These are phyloP conservation scores for Orius insidiosus DNA, from an alignment of 1,140 invertebrate genomes.

Conservation along the genomic window DNA sequence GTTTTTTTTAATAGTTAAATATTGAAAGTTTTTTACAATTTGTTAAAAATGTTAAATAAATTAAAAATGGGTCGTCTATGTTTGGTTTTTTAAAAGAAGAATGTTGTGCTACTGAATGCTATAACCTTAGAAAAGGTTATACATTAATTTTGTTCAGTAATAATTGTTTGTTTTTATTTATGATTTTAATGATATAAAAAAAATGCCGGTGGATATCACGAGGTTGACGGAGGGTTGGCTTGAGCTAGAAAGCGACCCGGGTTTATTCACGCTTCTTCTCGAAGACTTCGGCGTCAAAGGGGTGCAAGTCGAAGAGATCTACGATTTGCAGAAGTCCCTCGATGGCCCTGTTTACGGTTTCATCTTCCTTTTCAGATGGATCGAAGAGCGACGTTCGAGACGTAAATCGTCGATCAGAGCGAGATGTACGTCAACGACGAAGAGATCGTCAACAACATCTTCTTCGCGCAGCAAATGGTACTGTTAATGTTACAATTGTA, in stretches of 20 bases:
- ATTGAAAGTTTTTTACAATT: no score
- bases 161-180: no score
- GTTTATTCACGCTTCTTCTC: slow-evolving; percentile 80
- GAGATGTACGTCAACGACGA: slow-evolving; percentile 88
- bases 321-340: slow-evolving; percentile 86
- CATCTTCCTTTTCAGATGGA: slow-evolving; percentile 94
- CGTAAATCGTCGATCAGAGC: slow-evolving; percentile 85
- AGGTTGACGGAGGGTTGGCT: slow-evolving; percentile 84
- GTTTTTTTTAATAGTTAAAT: no score
- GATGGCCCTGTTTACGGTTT: slow-evolving; percentile 90
- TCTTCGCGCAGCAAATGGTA: slow-evolving; percentile 93
- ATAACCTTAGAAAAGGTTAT: no score
- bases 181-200: slow-evolving; percentile 17
- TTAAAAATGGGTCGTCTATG: no score
- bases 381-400: slow-evolving; percentile 79
- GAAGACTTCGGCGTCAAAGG: slow-evolving; percentile 96
- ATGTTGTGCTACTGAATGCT: no score
- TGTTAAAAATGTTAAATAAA: no score
- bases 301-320: slow-evolving; percentile 96
- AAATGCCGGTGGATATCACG: slow-evolving; percentile 69
- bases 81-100: no score
- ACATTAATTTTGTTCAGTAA: no score
- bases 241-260: slow-evolving; percentile 93
- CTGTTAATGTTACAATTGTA: no score
- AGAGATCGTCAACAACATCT: slow-evolving; percentile 86